A percentile compares a stretch with the other conserved stretches of the same genome.
Conservation (phyloP, 2,888 invertebrate species). For the Encarsia formosa region DNA sequence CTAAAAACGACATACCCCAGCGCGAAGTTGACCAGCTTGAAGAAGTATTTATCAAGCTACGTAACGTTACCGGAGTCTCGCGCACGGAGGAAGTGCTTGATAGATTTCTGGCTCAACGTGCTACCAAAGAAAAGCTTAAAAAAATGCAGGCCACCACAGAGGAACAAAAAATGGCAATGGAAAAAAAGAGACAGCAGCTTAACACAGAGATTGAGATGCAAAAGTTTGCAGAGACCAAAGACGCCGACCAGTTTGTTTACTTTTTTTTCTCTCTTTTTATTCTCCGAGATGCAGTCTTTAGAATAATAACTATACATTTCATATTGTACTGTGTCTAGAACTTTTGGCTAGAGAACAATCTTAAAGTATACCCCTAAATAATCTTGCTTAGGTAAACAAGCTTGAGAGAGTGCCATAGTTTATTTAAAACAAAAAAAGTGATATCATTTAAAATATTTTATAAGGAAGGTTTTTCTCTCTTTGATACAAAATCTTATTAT, state of each 20-base stretch:
- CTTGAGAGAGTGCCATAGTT: no score
- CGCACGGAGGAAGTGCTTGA: conserved; percentile 71
- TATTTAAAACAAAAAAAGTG: no score
- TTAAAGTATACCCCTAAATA: no score
- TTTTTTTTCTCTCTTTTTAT: no score
- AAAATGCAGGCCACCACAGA: conserved; percentile 70
- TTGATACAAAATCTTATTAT: no score
- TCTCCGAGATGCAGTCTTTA: no score
- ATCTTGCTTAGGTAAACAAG: no score
- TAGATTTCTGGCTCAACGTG: conserved; percentile 69
- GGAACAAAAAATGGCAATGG: conserved; percentile 67
- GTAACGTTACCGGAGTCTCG: conserved; percentile 74
- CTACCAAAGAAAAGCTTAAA: conserved; percentile 67
- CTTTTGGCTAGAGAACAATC: no score
- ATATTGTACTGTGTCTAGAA: no score
- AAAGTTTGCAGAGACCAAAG: conserved; percentile 76
- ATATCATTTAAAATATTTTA: no score
- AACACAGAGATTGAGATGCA: conserved; percentile 69
- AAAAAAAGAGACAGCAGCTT: conserved; percentile 63
- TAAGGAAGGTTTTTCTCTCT: no score
- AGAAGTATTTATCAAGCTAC: conserved; percentile 67
- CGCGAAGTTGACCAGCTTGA: conserved; percentile 51
- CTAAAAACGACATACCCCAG: conserved; percentile 49
- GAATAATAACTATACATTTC: no score
- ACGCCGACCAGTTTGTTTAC: conserved; percentile 72